phyloP scores from a whole-genome alignment of 2,888 invertebrate genomes.

The Stenchaetothrips biformis region DNA sequence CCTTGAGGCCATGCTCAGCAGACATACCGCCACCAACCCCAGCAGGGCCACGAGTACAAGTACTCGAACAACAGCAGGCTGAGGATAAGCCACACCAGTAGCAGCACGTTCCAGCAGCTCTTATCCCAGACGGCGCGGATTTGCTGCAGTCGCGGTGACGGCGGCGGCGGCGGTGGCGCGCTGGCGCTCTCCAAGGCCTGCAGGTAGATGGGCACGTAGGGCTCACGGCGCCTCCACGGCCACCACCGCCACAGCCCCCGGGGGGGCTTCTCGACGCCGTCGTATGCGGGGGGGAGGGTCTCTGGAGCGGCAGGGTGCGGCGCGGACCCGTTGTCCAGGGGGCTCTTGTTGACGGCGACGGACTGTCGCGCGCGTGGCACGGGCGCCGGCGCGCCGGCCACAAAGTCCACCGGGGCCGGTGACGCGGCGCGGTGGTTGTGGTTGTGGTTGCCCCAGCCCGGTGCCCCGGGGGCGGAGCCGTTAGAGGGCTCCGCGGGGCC shows the following conservation, averaged over 20 bases:
- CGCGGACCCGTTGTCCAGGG: slow-evolving; percentile 14
- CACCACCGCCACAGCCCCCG: slow-evolving; percentile 9
- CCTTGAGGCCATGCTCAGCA: slow-evolving; percentile 16
- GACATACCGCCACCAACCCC: slow-evolving; percentile 16
- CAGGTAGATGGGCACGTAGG: slow-evolving; percentile 22
- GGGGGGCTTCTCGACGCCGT: background rate
- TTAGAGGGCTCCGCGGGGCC: slow-evolving; percentile 9
- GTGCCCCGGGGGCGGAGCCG: slow-evolving; percentile 18
- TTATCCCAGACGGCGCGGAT: slow-evolving; percentile 15
- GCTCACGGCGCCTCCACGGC: slow-evolving; percentile 13
- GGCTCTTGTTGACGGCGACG: background rate
- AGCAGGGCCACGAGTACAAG: slow-evolving; percentile 22
- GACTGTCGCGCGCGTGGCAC: background rate
- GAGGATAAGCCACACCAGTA: slow-evolving; percentile 6
- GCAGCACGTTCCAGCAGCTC: slow-evolving; percentile 7
- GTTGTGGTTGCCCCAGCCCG: slow-evolving; percentile 15
- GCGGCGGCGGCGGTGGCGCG: slow-evolving; percentile 2
- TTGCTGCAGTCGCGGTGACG: background rate
- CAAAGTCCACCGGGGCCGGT: background rate
- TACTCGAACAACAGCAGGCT: slow-evolving; percentile 1
- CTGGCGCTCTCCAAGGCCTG: background rate
- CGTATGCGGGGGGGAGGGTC: background rate
- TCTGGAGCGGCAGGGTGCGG: background rate
- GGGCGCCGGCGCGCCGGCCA: background rate
- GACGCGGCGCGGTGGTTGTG: background rate